Percentiles rank a stretch among this genome's conserved stretches.
These are phyloP conservation scores for Cygnus atratus DNA, from an alignment of 2,113 vertebrate species.

Conservation along the genomic window DNA sequence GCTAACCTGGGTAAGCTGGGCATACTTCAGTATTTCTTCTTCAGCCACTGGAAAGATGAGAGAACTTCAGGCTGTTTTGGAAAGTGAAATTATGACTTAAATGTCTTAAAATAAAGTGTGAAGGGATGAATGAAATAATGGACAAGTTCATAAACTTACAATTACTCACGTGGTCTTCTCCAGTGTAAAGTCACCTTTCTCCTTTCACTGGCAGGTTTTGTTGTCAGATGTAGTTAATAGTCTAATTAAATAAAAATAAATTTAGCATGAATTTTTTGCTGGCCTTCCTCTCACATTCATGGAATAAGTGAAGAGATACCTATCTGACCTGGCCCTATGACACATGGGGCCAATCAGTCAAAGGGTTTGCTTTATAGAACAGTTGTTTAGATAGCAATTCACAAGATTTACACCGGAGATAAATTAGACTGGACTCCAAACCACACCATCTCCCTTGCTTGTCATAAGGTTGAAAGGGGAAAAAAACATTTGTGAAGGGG, in stretches of 20 bases:
- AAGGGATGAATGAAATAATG: conserved; percentile 34
- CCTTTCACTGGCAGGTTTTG: conserved; percentile 31
- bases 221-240: conserved; percentile 10
- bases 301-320: conserved; percentile 1
- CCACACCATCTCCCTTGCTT: not conserved
- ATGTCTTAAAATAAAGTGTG: conserved; percentile 25
- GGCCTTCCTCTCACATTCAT: not conserved
- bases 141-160: not conserved
- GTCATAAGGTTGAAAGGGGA: not conserved
- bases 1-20: not conserved
- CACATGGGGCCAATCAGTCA: conserved; percentile 3
- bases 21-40: conserved; percentile 12
- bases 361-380: conserved; percentile 4
- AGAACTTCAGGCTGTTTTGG: not conserved
- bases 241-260: conserved; percentile 41
- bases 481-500: not conserved
- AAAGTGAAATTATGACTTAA: conserved; percentile 26
- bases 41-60: not conserved
- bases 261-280: conserved; percentile 15
- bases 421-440: conserved; percentile 30
- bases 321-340: not conserved
- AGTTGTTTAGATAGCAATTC: conserved; percentile 52
- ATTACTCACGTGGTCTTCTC: conserved; percentile 7
- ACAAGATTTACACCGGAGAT: conserved; percentile 45
- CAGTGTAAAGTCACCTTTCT: not conserved